Evolutionary conservation across 2,888 invertebrate species (phyloP), one percentile per base, ranked within the genome.

Genomic region (Eutolmus rufibarbis): DNA sequence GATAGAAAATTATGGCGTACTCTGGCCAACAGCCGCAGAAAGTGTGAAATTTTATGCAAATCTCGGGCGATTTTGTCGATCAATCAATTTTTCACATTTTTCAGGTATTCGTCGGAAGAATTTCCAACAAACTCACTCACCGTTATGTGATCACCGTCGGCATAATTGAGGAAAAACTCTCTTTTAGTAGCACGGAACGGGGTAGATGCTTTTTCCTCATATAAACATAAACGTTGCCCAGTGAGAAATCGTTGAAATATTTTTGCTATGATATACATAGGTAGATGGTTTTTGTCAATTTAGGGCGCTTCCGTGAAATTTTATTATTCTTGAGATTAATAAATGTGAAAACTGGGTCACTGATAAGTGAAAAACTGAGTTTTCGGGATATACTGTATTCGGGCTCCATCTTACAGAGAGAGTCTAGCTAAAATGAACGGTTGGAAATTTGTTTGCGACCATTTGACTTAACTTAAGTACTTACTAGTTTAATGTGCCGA

Each of bases 41-140:
- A 85, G 85, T 85, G 74, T 85, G 85, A 85, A 85, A 74, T 85
- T 85, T 85, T 85, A 85, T 85, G 85, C 85, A 85, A 85, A 85
- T 85, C 74, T 85, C 43, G 31, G 66, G 43, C 56, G 81, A 81
- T 81, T 51, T 81, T 56, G 23, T 56, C 81, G 81, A 56, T 81
- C 51, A 81, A 81, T 81, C 81, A 81, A 81, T 81, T 81, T 81
- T 81, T 16, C 56, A 43, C 5, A 19, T 78, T 78, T 43, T 78
- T 34, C 78, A 78, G 37, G 46, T 78, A 78, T 78, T 43, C 43
- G 40, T 23, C 14, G 78, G 78, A 78, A 78, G 78, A 78, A 78
- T 78, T 78, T 19, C 78, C 16, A 78, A 40, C 43, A 66, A 19
- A 78, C 23, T 78, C 23, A 19, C 1, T 78, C 43, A 43, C 78